These are phyloP conservation scores for Formicarius rufipectus DNA, from an alignment of 2,113 vertebrate genomes.

Conservation along the genomic window DNA sequence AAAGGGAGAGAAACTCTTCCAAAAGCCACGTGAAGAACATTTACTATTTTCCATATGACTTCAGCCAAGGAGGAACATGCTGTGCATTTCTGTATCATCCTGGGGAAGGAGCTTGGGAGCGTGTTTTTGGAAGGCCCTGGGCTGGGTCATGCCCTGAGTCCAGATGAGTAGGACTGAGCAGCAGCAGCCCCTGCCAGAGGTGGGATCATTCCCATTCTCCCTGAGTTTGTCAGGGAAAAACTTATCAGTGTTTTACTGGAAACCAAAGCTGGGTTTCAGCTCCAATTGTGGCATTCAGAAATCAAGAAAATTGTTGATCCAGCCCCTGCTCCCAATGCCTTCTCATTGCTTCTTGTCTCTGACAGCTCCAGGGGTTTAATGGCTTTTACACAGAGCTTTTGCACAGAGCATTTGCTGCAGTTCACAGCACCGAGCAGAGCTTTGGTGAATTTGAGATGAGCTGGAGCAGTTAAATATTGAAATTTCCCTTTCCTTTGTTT, in stretches of 20 bases:
- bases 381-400: neutral
- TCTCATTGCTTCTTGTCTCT: neutral
- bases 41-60: neutral
- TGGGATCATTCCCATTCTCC: neutral
- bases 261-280: neutral
- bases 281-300: fast-evolving
- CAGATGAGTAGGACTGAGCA: neutral
- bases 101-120: neutral
- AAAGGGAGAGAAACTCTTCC: neutral
- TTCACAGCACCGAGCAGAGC: neutral
- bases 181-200: neutral
- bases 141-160: fast-evolving
- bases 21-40: neutral
- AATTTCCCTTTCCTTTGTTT: neutral
- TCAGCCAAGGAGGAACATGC: neutral
- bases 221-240: fast-evolving
- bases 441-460: neutral
- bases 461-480: neutral
- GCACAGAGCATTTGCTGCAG: neutral
- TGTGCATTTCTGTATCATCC: neutral
- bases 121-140: neutral
- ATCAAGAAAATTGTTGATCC: neutral
- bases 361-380: neutral
- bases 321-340: neutral
- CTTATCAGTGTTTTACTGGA: neutral